Evolutionary conservation across 1,140 invertebrate genomes (phyloP).

Genomic region (Hesperophylax magnus): DNA sequence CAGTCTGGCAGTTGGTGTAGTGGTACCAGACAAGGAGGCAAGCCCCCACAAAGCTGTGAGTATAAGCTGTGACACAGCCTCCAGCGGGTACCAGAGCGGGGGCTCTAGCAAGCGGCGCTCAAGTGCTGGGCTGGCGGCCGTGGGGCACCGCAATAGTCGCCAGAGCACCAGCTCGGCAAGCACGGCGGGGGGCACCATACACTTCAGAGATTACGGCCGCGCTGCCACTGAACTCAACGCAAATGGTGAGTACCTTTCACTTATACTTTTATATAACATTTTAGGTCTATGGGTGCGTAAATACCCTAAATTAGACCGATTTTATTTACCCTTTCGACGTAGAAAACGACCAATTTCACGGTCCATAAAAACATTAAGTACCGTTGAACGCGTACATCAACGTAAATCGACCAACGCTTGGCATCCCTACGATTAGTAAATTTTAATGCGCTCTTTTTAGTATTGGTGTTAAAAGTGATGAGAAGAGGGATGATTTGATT

Average conservation of each 20-base stretch:
- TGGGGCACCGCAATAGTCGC: conserved; percentile 62
- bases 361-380: no score
- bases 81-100: conserved; percentile 68
- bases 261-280: no score
- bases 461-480: no score
- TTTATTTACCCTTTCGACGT: no score
- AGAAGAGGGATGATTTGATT: no score
- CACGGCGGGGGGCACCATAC: conserved; percentile 57
- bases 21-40: conserved; percentile 64
- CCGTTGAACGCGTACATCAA: no score
- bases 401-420: no score
- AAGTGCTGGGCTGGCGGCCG: conserved; percentile 60
- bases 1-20: background rate
- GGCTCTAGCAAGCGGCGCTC: conserved; percentile 64
- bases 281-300: no score
- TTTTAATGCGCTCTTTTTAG: no score
- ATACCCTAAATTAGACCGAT: no score
- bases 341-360: no score
- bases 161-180: conserved; percentile 66
- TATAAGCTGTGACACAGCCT: conserved; percentile 68
- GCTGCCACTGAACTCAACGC: conserved; percentile 68
- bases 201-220: conserved; percentile 63
- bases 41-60: conserved; percentile 69
- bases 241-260: conserved; percentile 62
- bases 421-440: no score